Evolutionary conservation across 2,797 vertebrate genomes (phyloP), one percentile per base, ranked within the genome.

Genomic region (Eospalax fontanierii): DNA sequence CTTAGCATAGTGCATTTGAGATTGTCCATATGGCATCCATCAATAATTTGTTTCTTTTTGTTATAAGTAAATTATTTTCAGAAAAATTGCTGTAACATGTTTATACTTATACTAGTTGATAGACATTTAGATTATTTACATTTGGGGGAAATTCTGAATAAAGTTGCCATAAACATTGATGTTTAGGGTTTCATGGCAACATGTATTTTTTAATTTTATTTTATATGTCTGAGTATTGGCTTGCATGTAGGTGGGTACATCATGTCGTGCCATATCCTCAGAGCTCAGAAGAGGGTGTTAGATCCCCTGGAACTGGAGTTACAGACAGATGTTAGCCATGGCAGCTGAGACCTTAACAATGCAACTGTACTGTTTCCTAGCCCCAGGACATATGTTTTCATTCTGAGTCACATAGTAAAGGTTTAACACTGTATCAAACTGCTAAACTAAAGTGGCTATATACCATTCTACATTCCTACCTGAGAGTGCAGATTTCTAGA

Each of bases 21-120:
- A 80, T 57, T 84, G 50, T 74, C 30, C 24, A 40, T 8, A 11
- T 75, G 83, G 4, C 26, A 50, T 84, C n/a, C 28, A 1, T 70
- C 26, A 46, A 46, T n/a, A 28, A 33, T 66, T 66, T n/a, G 18
- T 92, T 46, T 81, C 18, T 74, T 87, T 89, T 83, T 68, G 81
- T 78, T 94, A 76, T 14, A 19, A 91, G 59, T 63, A 65, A 30
- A 65, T 63, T 46, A 19, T 33, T 50, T 14, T 71, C 4, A 61
- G 65, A 54, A 82, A 83, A 15, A 11, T 24, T n/a, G 57, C 28
- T 30, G 63, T 19, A 71, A 24, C 65, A 82, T 89, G 22, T 71
- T 91, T 76, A 50, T 89, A 7, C 43, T 63, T 93, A 6, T 50
- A 80, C 43, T 91, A 4, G 38, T 54, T 81, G 30, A 66, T 91